Evolutionary conservation across 2,113 vertebrate genomes (phyloP).

Genomic region (Echinops telfairi): DNA sequence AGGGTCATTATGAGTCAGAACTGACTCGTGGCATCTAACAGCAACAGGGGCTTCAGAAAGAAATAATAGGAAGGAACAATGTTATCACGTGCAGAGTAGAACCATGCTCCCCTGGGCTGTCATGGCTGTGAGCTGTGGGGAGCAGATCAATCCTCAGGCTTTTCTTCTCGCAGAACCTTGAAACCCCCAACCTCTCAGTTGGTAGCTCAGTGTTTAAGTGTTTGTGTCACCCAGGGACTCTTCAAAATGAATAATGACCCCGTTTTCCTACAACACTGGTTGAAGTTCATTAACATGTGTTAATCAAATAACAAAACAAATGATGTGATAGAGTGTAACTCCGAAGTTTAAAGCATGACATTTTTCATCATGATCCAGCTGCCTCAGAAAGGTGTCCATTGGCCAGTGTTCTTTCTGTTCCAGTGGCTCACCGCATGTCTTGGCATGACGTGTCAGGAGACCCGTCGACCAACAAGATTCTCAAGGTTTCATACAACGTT

Average conservation of each 20-base stretch:
- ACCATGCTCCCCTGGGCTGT: not conserved
- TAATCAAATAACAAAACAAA: conserved; percentile 71
- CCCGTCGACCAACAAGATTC: not conserved
- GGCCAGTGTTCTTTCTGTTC: not conserved
- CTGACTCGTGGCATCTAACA: no score
- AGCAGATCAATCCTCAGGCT: not conserved
- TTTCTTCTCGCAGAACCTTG: not conserved
- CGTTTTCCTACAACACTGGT: conserved; percentile 27
- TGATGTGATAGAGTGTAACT: conserved; percentile 35
- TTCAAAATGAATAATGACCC: not conserved
- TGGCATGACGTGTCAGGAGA: not conserved
- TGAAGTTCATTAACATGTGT: conserved; percentile 58
- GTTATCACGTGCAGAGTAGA: not conserved
- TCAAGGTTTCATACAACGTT: not conserved
- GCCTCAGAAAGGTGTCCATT: not conserved
- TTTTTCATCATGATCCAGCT: conserved; percentile 55
- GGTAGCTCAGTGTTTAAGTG: not conserved
- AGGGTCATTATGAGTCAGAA: no score
- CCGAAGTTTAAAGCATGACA: conserved; percentile 37
- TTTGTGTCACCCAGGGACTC: not conserved
- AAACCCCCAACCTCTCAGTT: not conserved
- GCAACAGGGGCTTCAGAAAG: not conserved
- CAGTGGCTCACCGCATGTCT: not conserved
- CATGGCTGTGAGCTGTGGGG: not conserved
- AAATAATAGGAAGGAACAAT: not conserved